These are phyloP conservation scores for Leptocoma aspasia DNA, from an alignment of 2,113 vertebrate genomes.

Conservation along the genomic window DNA sequence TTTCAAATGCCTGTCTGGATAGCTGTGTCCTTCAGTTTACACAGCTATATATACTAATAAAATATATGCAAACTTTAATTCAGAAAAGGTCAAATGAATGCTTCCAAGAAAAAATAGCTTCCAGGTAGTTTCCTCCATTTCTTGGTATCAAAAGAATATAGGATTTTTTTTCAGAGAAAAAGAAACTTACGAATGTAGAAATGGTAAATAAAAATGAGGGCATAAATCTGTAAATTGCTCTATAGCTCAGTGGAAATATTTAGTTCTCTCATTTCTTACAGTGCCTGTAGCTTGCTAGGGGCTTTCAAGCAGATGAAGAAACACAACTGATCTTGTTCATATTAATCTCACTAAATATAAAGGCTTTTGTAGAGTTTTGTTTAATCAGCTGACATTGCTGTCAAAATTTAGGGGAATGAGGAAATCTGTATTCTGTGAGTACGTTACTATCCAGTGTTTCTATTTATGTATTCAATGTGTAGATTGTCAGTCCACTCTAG, in stretches of 20 bases:
- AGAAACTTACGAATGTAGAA: background rate
- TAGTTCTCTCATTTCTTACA: background rate
- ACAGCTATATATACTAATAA: background rate
- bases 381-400: background rate
- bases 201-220: background rate
- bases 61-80: background rate
- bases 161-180: background rate
- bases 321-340: background rate
- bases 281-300: background rate
- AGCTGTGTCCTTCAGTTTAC: background rate
- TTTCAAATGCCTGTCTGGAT: background rate
- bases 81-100: background rate
- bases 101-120: background rate
- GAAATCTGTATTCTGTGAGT: background rate
- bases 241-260: background rate
- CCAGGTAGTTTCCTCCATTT: background rate
- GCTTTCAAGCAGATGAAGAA: background rate
- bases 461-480: background rate
- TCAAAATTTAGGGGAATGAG: background rate
- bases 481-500: background rate
- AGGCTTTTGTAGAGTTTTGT: background rate
- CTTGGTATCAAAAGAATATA: background rate
- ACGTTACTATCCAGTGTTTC: background rate
- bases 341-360: background rate
- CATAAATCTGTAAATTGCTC: background rate